These are phyloP conservation scores for Endomychus coccineus DNA, from an alignment of 2,888 invertebrate species.

Conservation along the genomic window DNA sequence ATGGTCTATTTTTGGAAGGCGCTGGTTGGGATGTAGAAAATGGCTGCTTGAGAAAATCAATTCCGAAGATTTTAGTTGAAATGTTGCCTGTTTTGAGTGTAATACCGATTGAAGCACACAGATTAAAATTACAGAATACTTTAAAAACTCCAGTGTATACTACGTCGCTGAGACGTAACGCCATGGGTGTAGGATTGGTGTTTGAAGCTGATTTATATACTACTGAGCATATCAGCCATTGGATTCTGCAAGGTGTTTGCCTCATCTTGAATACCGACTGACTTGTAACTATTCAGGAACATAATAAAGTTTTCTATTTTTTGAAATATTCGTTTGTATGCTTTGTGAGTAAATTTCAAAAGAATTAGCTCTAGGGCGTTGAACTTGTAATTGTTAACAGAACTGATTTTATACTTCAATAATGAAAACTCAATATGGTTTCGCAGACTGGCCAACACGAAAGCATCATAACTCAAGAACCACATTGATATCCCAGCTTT, in stretches of 20 bases:
- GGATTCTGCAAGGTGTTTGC: slow-evolving; percentile 87
- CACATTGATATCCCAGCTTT: too few relatives aligned
- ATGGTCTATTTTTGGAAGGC: slow-evolving; percentile 80
- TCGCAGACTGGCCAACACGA: too few relatives aligned
- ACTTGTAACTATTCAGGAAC: slow-evolving; percentile 16
- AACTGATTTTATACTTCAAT: too few relatives aligned
- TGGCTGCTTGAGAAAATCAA: slow-evolving; percentile 63
- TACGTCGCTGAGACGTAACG: slow-evolving; percentile 77
- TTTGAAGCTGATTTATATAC: slow-evolving; percentile 85
- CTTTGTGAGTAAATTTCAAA: too few relatives aligned
- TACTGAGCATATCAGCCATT: slow-evolving; percentile 75
- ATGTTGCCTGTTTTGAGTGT: slow-evolving; percentile 78
- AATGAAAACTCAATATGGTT: too few relatives aligned
- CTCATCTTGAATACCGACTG: slow-evolving; percentile 78
- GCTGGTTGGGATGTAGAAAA: slow-evolving; percentile 74
- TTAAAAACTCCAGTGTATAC: slow-evolving; percentile 84
- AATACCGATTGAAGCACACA: slow-evolving; percentile 76
- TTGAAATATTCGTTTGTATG: too few relatives aligned
- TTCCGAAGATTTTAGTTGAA: slow-evolving; percentile 78
- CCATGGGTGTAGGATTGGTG: slow-evolving; percentile 86
- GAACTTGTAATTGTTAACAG: too few relatives aligned
- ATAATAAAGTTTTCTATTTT: background rate
- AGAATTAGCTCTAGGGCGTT: too few relatives aligned
- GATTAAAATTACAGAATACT: slow-evolving; percentile 82
- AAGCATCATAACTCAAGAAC: too few relatives aligned